Conservation (phyloP, 2,888 invertebrate species). For the Myopa testacea region DNA sequence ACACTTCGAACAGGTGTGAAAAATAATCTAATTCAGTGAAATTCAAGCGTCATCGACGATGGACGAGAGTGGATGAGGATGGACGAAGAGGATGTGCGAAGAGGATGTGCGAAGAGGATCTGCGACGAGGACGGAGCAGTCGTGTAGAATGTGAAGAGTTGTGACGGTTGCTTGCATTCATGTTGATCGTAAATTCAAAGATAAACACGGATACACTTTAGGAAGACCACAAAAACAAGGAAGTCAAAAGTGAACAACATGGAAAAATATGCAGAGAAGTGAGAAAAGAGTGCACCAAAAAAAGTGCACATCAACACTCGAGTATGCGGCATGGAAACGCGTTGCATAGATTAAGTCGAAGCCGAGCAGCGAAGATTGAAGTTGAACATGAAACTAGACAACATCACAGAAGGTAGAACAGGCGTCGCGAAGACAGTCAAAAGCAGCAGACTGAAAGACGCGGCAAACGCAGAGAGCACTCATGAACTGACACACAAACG, state of each 20-base stretch:
- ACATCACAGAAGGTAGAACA: too few relatives aligned
- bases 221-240: neutral
- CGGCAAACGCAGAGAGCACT: too few relatives aligned
- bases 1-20: conserved; percentile 29
- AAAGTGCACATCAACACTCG: neutral
- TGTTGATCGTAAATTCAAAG: conserved; percentile 20
- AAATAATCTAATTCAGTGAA: conserved; percentile 28
- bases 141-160: neutral
- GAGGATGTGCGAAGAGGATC: too few relatives aligned
- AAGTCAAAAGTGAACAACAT: neutral
- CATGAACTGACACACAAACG: neutral
- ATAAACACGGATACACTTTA: conserved; percentile 13
- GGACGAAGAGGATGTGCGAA: neutral
- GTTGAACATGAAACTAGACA: too few relatives aligned
- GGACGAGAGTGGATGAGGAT: neutral
- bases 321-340: neutral
- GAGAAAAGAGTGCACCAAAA: neutral
- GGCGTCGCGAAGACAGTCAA: too few relatives aligned
- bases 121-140: neutral
- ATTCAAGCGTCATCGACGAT: neutral
- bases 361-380: too few relatives aligned
- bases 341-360: too few relatives aligned
- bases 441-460: conserved; percentile 3
- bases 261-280: too few relatives aligned
- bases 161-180: conserved; percentile 13